phyloP scores from a whole-genome alignment of 2,113 vertebrate genomes.

The Ctenomys sociabilis region DNA sequence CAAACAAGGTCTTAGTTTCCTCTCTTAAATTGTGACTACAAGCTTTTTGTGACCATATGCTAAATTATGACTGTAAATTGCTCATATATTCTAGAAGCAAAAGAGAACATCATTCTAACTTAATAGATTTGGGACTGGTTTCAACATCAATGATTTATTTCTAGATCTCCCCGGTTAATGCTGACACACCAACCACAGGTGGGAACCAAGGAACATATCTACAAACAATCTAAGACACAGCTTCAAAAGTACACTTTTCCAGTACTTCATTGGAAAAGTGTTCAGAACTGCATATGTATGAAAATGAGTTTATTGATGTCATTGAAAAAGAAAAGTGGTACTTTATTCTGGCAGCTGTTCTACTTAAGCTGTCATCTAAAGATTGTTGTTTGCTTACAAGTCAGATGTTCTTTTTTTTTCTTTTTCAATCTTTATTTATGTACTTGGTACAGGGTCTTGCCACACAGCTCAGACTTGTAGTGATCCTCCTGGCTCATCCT shows the following conservation, averaged over 20 bases:
- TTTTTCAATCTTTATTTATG: too few relatives aligned
- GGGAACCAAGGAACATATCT: neutral
- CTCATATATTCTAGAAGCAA: conserved; percentile 85
- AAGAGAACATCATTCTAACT: conserved; percentile 82
- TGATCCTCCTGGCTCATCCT: too few relatives aligned
- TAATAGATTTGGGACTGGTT: neutral
- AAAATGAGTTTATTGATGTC: neutral
- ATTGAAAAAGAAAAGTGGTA: neutral
- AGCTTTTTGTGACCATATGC: too few relatives aligned
- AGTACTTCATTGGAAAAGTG: neutral
- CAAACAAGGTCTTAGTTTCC: conserved; percentile 79
- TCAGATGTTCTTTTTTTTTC: neutral
- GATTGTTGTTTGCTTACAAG: neutral
- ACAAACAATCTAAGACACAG: neutral
- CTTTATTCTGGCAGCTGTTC: neutral
- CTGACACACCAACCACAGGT: neutral
- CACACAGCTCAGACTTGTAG: too few relatives aligned
- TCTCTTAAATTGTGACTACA: conserved; percentile 82
- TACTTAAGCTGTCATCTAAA: neutral
- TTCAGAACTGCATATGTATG: neutral
- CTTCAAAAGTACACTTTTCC: neutral
- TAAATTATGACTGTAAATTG: conserved; percentile 74
- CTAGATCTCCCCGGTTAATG: neutral
- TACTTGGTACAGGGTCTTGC: too few relatives aligned
- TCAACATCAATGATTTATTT: neutral